A percentile compares a stretch with the other conserved stretches of the same genome.
Conservation (phyloP, 2,888 invertebrate species). For the Melinopterus prodromus region DNA sequence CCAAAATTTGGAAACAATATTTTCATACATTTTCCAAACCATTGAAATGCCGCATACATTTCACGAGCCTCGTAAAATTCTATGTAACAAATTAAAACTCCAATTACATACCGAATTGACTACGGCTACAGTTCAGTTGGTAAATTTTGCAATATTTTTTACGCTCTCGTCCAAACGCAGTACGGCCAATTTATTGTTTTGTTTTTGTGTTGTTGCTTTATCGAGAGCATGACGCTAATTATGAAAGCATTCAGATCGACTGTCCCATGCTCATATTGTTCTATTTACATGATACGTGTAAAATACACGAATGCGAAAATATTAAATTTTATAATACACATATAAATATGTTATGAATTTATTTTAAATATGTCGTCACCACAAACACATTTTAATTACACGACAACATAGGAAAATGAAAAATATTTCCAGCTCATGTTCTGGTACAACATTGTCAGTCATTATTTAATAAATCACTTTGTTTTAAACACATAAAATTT, state of each 20-base stretch:
- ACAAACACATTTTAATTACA: neutral
- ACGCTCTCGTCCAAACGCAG: neutral
- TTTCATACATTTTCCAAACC: too few relatives aligned
- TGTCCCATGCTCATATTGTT: neutral
- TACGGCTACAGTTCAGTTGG: neutral
- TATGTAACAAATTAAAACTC: neutral
- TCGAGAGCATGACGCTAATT: neutral
- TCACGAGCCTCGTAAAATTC: neutral
- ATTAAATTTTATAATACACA: neutral
- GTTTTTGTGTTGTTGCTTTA: neutral
- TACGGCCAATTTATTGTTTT: neutral
- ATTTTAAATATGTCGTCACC: neutral
- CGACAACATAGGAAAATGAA: neutral
- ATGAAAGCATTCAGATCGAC: neutral
- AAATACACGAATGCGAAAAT: neutral
- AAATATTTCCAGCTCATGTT: neutral
- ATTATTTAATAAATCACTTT: neutral
- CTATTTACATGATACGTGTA: neutral
- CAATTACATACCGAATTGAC: neutral
- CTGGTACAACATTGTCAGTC: neutral
- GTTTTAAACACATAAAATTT: neutral
- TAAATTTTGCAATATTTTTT: slow-evolving; percentile 4
- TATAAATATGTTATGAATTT: neutral
- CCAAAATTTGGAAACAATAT: neutral
- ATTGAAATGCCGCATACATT: neutral